Evolutionary conservation across 2,797 vertebrate genomes (phyloP).

Genomic region (Eremophila alpestris): DNA sequence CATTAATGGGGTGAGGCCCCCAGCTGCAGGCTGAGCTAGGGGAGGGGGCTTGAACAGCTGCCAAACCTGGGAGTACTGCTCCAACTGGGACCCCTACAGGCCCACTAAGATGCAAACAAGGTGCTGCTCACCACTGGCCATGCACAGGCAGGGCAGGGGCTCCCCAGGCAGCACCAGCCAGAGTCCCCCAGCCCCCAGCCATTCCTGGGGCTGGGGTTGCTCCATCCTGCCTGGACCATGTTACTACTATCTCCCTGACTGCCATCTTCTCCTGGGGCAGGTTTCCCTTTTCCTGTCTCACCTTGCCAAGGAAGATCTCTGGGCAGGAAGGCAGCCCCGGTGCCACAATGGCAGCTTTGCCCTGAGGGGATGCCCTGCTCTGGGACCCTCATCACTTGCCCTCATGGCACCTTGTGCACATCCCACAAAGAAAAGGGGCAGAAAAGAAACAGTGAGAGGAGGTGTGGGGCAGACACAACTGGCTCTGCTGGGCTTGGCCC

Average conservation of each 20-base stretch:
- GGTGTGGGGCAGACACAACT: neutral
- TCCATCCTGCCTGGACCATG: accelerated
- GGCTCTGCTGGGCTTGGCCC: neutral
- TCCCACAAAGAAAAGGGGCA: neutral
- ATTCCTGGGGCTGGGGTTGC: accelerated
- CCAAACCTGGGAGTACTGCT: neutral
- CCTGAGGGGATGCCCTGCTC: neutral
- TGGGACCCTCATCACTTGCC: neutral
- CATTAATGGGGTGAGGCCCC: neutral
- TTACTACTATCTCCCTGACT: neutral
- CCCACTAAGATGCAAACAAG: neutral
- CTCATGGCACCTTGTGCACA: accelerated
- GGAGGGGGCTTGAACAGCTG: neutral
- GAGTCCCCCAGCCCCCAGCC: accelerated
- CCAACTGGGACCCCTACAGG: neutral
- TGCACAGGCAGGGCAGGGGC: neutral
- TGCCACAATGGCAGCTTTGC: neutral
- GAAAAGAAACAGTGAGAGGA: neutral
- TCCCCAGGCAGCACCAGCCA: neutral
- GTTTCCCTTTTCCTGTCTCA: neutral
- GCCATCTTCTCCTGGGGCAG: neutral
- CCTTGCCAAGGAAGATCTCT: neutral
- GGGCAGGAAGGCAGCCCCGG: accelerated
- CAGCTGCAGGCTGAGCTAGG: neutral
- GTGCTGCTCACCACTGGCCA: neutral